Base-by-base conservation (phyloP, 2,113 vertebrate species). In the Podarcis muralis region DNA sequence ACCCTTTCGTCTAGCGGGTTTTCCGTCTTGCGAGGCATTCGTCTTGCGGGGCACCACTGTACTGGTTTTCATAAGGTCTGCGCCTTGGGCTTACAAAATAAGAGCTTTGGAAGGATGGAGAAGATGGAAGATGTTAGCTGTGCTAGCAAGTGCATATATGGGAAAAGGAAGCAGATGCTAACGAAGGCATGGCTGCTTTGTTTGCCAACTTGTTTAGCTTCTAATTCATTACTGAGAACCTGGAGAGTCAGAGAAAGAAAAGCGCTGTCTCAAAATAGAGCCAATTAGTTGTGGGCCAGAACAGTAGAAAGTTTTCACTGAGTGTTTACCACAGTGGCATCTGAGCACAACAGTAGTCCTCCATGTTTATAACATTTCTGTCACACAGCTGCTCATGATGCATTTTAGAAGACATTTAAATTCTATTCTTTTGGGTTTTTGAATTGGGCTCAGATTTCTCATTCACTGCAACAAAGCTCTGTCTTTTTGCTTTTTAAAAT, bases 361-460 rank as follows among this genome's bases (percentile, higher is more conserved):
- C 1, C 0, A 40, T 32, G 1, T 88, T 32, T 83, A 4, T 62
- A 35, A 27, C 71, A 48, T 72, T 91, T 20, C 77, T 92, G 91
- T 83, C 89, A 82, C 62, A 3, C 62, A 82, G 88, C 86, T 94
- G 92, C 82, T 86, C 89, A 92, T 85, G 80, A 83, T 5, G 6
- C 20, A 79, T 82, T 92, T 90, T 74, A 72, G 92, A 85, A 72
- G 22, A 76, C 12, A 53, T 85, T 88, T 90, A 93, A 94, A 94
- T 71, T 79, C 82, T 92, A 72, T 87, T 20, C 80, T 92, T 92
- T 84, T 83, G 62, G 57, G 48, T 91, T 85, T 62, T 43, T 12
- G 91, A 92, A 87, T 18, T 65, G 90, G 83, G 92, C 91, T 88
- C 43, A 0, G 91, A 90, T 94, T 94, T 93, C 91, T 92, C 89